Evolutionary conservation across 1,140 invertebrate genomes (phyloP), one percentile per base, ranked within the genome.

Genomic region (Meloidogyne hapla): DNA sequence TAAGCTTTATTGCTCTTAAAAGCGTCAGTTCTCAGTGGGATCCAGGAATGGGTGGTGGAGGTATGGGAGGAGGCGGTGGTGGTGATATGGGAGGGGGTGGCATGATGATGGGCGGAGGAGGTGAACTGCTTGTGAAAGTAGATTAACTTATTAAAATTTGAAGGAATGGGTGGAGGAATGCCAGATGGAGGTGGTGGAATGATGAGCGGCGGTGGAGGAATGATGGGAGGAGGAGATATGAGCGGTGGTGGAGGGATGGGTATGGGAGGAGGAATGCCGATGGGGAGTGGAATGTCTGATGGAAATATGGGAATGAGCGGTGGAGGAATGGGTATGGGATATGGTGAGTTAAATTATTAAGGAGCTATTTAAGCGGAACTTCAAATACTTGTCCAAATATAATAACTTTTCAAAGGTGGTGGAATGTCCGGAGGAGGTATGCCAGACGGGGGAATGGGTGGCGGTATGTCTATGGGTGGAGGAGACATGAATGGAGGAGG

Each of bases 41-140:
- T 56, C 48, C 4, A 56, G 71, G 71, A 63, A 73, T 73, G 71
- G 18, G 28, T 26, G 71, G 26, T 10, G 69, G 71, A 25, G 45
- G 45, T n/a, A 72, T 72, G 69, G 71, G 71, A 15, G 48, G 71
- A 28, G 48, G 23, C 9, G 71, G 65, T 42, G 65, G 65, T 66
- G 15, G 38, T 21, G 28, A 33, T 42, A 67, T 33, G 28, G 65
- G 65, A 25, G 65, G 65, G 5, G 28, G 64, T 33, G 56, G 71
- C 12, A 73, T 73, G 71, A 33, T 28, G 23, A 73, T 73, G 71
- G 71, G 71, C 21, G 71, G 69, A 12, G 69, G 69, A 26, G 69
- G 69, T 56, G 15, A 33, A 33, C 9, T 33, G 33, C 4, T 33
- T 33, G 33, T 68, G 13, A 28, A 40, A 26, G 68, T 38, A 23